These are phyloP conservation scores for Choristoneura fumiferana DNA, from an alignment of 1,140 invertebrate species.

Conservation along the genomic window DNA sequence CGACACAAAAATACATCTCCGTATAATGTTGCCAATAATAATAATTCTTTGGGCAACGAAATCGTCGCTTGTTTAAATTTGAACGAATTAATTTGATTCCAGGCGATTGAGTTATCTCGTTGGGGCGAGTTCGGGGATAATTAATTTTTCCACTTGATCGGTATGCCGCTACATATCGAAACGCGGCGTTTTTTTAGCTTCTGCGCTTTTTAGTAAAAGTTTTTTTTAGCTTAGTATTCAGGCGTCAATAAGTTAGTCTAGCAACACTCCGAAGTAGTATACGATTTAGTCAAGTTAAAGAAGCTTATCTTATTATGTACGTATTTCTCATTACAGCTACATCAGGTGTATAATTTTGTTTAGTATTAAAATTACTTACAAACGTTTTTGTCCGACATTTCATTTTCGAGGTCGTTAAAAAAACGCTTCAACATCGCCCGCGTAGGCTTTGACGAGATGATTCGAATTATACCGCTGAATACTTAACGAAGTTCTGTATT, in stretches of 20 bases:
- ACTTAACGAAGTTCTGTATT: slow-evolving; percentile 18
- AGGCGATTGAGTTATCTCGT: slow-evolving; percentile 13
- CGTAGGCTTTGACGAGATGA: background rate
- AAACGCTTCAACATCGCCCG: background rate
- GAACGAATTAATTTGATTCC: slow-evolving; percentile 6
- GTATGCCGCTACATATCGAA: background rate
- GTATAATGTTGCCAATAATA: slow-evolving; percentile 1
- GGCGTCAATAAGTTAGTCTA: no score
- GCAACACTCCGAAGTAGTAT: no score
- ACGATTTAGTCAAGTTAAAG: no score
- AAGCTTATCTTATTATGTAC: no score
- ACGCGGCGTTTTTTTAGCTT: background rate
- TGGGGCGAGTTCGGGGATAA: background rate
- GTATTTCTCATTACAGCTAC: no score
- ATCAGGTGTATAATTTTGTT: no score
- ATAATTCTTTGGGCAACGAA: background rate
- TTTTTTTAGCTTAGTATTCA: no score
- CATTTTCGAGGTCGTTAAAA: no score
- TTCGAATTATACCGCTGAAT: slow-evolving; percentile 10
- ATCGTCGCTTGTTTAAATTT: background rate
- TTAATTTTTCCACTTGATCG: slow-evolving; percentile 9
- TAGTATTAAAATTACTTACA: no score
- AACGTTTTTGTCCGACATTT: no score
- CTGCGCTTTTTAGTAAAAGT: background rate
- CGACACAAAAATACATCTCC: no score